phyloP scores from a whole-genome alignment of 2,113 vertebrate genomes.

The Poicephalus meyeri region DNA sequence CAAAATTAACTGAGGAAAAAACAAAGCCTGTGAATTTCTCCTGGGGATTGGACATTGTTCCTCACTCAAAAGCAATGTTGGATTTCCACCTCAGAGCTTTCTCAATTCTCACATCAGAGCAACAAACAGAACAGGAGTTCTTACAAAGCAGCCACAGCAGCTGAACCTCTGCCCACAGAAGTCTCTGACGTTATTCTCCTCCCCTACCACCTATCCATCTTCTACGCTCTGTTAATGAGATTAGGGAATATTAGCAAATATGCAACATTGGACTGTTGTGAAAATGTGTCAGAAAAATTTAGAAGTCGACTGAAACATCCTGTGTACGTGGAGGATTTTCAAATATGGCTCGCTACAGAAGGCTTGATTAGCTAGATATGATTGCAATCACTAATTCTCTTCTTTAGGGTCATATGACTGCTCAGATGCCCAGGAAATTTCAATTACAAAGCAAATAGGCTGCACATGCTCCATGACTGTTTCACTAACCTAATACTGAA shows the following conservation, averaged over 20 bases:
- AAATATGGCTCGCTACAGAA: constrained; percentile 60
- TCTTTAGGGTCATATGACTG: constrained; percentile 67
- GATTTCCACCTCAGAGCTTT: background rate
- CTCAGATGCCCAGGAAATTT: constrained; percentile 65
- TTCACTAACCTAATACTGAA: constrained; percentile 44
- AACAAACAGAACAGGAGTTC: background rate
- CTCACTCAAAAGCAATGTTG: background rate
- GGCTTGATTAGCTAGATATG: constrained; percentile 71
- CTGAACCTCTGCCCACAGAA: background rate
- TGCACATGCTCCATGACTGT: background rate
- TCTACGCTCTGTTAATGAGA: constrained; percentile 48
- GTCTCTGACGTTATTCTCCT: background rate
- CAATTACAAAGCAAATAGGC: constrained; percentile 66
- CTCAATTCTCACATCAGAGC: constrained; percentile 22
- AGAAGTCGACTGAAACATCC: constrained; percentile 27
- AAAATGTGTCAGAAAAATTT: constrained; percentile 25
- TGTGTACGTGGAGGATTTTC: constrained; percentile 53
- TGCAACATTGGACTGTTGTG: constrained; percentile 30
- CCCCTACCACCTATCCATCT: background rate
- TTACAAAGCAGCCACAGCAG: background rate
- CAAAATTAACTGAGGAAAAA: constrained; percentile 30
- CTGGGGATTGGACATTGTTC: background rate
- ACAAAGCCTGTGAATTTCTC: constrained; percentile 8
- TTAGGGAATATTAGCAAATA: constrained; percentile 65
- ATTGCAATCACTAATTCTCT: constrained; percentile 77